Percentiles rank a stretch among this genome's conserved stretches.
These are phyloP conservation scores for Perccottus glenii DNA, from an alignment of 2,113 vertebrate species.

Conservation along the genomic window DNA sequence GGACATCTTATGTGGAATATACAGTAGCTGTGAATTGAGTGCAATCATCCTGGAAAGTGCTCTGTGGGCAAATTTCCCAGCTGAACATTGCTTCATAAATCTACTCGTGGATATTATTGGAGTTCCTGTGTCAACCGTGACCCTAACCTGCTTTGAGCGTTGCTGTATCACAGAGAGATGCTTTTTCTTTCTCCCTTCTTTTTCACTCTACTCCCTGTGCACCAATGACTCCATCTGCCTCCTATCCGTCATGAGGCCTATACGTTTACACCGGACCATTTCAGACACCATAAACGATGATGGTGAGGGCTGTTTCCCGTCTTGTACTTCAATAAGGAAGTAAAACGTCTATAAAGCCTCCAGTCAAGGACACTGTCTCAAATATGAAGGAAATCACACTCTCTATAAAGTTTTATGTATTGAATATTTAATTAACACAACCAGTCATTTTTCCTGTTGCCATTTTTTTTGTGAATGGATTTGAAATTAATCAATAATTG, in stretches of 20 bases:
- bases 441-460: too few relatives aligned
- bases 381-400: neutral
- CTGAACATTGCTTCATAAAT: slow-evolving; percentile 56
- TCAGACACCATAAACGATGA: neutral
- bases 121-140: slow-evolving; percentile 30
- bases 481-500: too few relatives aligned
- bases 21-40: slow-evolving; percentile 28
- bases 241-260: slow-evolving; percentile 1
- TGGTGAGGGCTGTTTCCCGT: neutral
- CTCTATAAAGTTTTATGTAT: too few relatives aligned
- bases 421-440: too few relatives aligned
- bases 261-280: neutral
- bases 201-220: slow-evolving; percentile 2
- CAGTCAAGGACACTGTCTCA: neutral
- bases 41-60: slow-evolving; percentile 49
- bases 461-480: too few relatives aligned
- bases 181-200: neutral
- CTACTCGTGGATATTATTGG: slow-evolving; percentile 31
- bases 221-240: slow-evolving; percentile 6
- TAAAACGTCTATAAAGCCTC: neutral
- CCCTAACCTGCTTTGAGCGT: slow-evolving; percentile 24
- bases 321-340: neutral
- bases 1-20: slow-evolving; percentile 20
- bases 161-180: slow-evolving; percentile 9
- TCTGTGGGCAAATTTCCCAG: slow-evolving; percentile 59